phyloP scores from a whole-genome alignment of 2,113 vertebrate species.

The Saccopteryx leptura region DNA sequence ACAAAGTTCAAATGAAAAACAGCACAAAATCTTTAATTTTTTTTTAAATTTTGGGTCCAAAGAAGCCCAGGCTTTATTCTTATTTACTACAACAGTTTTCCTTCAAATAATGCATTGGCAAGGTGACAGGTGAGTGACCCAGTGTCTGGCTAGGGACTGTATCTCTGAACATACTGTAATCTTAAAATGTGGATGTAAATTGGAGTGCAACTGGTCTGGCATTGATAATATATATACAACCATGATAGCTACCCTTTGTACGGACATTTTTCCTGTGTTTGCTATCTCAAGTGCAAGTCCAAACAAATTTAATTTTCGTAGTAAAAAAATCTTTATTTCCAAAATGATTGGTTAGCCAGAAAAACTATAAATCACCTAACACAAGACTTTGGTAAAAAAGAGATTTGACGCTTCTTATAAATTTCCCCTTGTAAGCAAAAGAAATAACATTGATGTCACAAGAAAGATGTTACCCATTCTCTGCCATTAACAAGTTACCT shows the following conservation, averaged over 20 bases:
- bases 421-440: conserved; percentile 45
- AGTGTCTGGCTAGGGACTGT: conserved; percentile 2
- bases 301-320: conserved; percentile 68
- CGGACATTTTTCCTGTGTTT: conserved; percentile 39
- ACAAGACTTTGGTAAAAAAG: conserved; percentile 77
- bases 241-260: neutral
- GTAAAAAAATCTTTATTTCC: conserved; percentile 81
- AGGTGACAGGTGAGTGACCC: conserved; percentile 49
- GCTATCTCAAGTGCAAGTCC: conserved; percentile 75
- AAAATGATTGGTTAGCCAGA: conserved; percentile 73
- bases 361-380: conserved; percentile 69
- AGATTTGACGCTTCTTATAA: conserved; percentile 61
- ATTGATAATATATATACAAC: neutral
- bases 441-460: neutral
- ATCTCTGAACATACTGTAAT: neutral
- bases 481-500: conserved; percentile 25
- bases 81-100: conserved; percentile 59
- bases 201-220: conserved; percentile 24
- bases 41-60: conserved; percentile 59
- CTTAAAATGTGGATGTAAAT: conserved; percentile 29
- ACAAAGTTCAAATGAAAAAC: conserved; percentile 45
- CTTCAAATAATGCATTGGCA: conserved; percentile 40
- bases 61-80: conserved; percentile 71
- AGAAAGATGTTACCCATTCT: conserved; percentile 13
- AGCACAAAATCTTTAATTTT: neutral